phyloP scores from a whole-genome alignment of 2,113 vertebrate genomes.

The Nycticorax nycticorax region DNA sequence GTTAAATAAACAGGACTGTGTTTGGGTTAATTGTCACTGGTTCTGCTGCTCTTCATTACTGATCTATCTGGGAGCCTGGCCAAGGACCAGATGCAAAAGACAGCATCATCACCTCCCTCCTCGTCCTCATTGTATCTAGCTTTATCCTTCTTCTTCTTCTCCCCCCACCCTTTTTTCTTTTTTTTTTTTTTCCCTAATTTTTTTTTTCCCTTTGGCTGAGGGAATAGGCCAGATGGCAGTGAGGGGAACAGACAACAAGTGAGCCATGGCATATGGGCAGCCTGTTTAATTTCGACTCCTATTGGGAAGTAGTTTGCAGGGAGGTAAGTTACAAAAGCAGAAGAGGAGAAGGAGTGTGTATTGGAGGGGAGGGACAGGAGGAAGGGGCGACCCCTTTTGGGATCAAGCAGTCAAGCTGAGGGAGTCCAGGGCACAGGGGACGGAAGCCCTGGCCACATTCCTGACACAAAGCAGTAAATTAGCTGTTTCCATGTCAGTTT shows the following conservation, averaged over 20 bases:
- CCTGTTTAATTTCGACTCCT: conserved; percentile 97
- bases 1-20: conserved; percentile 90
- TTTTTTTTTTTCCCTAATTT: neutral
- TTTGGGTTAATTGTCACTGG: conserved; percentile 94
- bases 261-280: conserved; percentile 97
- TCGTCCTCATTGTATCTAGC: conserved; percentile 78
- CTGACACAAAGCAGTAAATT: conserved; percentile 16
- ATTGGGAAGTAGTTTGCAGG: conserved; percentile 85
- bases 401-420: conserved; percentile 7
- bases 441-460: neutral
- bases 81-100: conserved; percentile 87
- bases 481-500: conserved; percentile 26
- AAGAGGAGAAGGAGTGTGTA: conserved; percentile 51
- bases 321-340: conserved; percentile 79
- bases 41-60: conserved; percentile 80
- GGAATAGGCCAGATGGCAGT: conserved; percentile 95
- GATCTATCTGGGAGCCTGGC: conserved; percentile 82
- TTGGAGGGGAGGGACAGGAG: conserved; percentile 27
- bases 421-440: neutral
- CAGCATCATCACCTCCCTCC: conserved; percentile 68
- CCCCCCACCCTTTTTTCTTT: neutral
- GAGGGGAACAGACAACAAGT: conserved; percentile 92
- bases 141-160: conserved; percentile 30
- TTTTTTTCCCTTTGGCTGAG: conserved; percentile 78
- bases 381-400: conserved; percentile 38